Evolutionary conservation across 2,113 vertebrate genomes (phyloP).

Genomic region (Urocitellus parryii): DNA sequence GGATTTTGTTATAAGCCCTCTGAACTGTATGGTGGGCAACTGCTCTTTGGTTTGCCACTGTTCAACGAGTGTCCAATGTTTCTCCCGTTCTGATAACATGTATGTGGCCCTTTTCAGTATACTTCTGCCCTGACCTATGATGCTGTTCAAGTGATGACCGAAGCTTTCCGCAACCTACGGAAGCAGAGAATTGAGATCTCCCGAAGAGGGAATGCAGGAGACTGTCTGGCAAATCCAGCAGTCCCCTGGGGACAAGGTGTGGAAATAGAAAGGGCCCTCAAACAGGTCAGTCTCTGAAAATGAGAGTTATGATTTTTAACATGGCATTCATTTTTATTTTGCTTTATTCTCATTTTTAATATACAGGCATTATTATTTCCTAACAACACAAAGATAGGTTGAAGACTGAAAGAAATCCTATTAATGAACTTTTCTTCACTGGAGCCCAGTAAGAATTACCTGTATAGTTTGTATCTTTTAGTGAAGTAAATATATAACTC

Average conservation of each 20-base stretch:
- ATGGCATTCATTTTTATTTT: background rate
- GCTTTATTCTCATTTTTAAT: background rate
- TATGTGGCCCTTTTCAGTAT: constrained; percentile 90
- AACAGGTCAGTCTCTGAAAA: constrained; percentile 91
- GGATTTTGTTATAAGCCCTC: no score
- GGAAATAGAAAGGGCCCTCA: constrained; percentile 98
- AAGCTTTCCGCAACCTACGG: constrained; percentile 96
- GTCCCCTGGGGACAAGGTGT: constrained; percentile 98
- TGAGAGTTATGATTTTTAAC: no score
- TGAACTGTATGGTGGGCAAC: no score
- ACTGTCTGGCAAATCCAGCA: constrained; percentile 98
- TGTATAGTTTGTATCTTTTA: background rate
- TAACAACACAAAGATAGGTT: background rate
- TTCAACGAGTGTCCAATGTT: background rate
- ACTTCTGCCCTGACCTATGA: constrained; percentile 98
- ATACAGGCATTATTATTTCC: background rate
- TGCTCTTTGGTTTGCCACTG: background rate
- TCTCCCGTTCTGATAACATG: constrained; percentile 25
- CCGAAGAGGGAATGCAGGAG: constrained; percentile 96
- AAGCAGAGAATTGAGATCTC: constrained; percentile 98
- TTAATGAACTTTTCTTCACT: background rate
- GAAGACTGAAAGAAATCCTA: background rate
- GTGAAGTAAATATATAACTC: constrained; percentile 22
- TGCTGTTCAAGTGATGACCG: constrained; percentile 98
- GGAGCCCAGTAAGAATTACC: background rate